Conservation (phyloP, 1,140 invertebrate species). For the Paracyclopina nana region DNA sequence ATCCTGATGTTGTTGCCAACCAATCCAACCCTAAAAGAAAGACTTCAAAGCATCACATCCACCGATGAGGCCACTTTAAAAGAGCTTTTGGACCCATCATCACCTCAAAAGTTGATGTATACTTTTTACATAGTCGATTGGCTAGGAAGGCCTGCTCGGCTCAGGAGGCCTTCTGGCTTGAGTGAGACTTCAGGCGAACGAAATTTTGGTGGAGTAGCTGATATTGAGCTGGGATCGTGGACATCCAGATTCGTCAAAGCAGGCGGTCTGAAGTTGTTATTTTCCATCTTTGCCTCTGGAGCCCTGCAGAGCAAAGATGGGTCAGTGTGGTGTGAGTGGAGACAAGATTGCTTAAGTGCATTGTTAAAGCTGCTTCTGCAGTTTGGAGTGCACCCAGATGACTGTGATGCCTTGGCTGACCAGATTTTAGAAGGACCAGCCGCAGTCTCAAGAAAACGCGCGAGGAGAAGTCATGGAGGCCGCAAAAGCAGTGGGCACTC, state of each 20-base stretch:
- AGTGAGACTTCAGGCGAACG: slow-evolving; percentile 8
- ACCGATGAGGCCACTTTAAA: slow-evolving; percentile 22
- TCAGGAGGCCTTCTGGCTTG: slow-evolving; percentile 28
- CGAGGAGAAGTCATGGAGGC: slow-evolving; percentile 11
- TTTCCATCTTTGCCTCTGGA: slow-evolving; percentile 77
- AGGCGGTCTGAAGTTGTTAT: slow-evolving; percentile 63
- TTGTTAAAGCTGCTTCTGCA: slow-evolving; percentile 49
- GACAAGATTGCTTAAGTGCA: slow-evolving; percentile 74
- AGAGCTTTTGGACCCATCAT: slow-evolving; percentile 54
- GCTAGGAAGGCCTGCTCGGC: slow-evolving; percentile 29
- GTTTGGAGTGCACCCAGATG: slow-evolving; percentile 19
- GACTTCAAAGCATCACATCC: slow-evolving; percentile 46
- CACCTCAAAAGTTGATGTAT: slow-evolving; percentile 84
- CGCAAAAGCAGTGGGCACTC: slow-evolving; percentile 5
- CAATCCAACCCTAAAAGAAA: slow-evolving; percentile 56
- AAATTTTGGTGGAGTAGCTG: not conserved
- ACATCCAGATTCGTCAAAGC: slow-evolving; percentile 57
- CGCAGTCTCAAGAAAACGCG: slow-evolving; percentile 4
- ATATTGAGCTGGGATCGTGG: slow-evolving; percentile 30
- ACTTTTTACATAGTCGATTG: slow-evolving; percentile 75
- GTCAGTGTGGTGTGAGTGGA: slow-evolving; percentile 54
- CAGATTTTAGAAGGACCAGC: slow-evolving; percentile 22
- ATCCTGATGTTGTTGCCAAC: slow-evolving; percentile 75
- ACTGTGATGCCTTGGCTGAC: slow-evolving; percentile 22
- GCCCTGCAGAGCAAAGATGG: slow-evolving; percentile 23